Percentiles rank a stretch among this genome's conserved stretches.
phyloP scores from a whole-genome alignment of 2,113 vertebrate genomes.

The Xiphophorus hellerii region DNA sequence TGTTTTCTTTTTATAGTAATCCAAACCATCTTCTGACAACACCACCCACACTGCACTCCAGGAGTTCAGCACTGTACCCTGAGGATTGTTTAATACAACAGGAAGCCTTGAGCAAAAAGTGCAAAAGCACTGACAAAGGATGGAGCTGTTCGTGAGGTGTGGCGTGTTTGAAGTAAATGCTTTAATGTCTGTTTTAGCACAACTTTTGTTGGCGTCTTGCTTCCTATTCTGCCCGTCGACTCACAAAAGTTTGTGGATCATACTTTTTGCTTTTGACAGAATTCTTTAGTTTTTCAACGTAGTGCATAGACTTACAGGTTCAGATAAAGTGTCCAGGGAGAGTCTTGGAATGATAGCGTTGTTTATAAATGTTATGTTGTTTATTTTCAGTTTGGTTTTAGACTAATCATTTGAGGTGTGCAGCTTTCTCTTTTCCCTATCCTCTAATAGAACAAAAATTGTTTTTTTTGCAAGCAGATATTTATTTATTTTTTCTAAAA shows the following conservation, averaged over 20 bases:
- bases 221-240: not conserved
- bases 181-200: not conserved
- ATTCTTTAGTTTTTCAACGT: not conserved
- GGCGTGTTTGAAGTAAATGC: not conserved
- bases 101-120: constrained; percentile 2
- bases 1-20: constrained; percentile 94
- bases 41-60: constrained; percentile 96
- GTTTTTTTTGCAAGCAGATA: not conserved
- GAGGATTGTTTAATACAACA: constrained; percentile 9
- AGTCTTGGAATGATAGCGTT: not conserved
- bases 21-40: constrained; percentile 90
- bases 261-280: not conserved
- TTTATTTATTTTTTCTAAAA: not conserved
- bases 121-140: not conserved
- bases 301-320: not conserved
- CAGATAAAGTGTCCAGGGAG: not conserved
- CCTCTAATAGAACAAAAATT: not conserved
- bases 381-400: not conserved
- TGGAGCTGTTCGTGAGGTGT: not conserved
- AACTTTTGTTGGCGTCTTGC: not conserved
- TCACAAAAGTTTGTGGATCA: not conserved
- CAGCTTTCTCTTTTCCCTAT: not conserved
- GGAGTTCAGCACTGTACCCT: constrained; percentile 92
- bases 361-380: not conserved
- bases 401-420: not conserved